phyloP scores from a whole-genome alignment of 2,888 invertebrate genomes.

The Tenthredo scrophulariae region DNA sequence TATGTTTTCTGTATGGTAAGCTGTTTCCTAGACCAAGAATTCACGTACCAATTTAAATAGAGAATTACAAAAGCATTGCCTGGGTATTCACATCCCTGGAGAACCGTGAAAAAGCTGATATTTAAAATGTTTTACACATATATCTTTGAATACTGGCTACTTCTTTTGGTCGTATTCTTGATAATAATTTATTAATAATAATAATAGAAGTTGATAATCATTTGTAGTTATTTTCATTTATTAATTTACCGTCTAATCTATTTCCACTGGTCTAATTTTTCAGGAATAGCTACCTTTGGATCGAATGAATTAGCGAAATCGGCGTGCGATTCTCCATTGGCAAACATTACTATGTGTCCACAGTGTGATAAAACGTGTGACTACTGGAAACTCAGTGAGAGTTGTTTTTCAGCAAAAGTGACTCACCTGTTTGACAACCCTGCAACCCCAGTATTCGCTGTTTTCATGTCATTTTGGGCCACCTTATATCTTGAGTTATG shows the following conservation, averaged over 20 bases:
- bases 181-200: too few species aligned
- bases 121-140: background rate
- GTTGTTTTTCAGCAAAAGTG: constrained; percentile 86
- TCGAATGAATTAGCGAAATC: constrained; percentile 65
- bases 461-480: constrained; percentile 92
- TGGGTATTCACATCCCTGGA: background rate
- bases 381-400: constrained; percentile 86
- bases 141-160: background rate
- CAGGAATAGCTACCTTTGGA: constrained; percentile 65
- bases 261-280: constrained; percentile 55
- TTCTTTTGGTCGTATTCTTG: background rate
- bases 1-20: constrained; percentile 84
- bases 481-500: constrained; percentile 90
- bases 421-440: constrained; percentile 92
- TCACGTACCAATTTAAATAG: constrained; percentile 56
- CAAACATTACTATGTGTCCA: constrained; percentile 87
- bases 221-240: background rate
- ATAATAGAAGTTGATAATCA: too few species aligned
- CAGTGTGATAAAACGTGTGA: constrained; percentile 88
- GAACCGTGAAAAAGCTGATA: background rate
- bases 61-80: background rate
- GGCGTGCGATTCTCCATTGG: constrained; percentile 66
- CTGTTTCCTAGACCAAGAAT: constrained; percentile 68
- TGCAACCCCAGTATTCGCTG: constrained; percentile 88
- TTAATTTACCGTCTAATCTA: background rate